Base-by-base conservation (phyloP, 2,888 invertebrate species). In the Apodemia mormo region DNA sequence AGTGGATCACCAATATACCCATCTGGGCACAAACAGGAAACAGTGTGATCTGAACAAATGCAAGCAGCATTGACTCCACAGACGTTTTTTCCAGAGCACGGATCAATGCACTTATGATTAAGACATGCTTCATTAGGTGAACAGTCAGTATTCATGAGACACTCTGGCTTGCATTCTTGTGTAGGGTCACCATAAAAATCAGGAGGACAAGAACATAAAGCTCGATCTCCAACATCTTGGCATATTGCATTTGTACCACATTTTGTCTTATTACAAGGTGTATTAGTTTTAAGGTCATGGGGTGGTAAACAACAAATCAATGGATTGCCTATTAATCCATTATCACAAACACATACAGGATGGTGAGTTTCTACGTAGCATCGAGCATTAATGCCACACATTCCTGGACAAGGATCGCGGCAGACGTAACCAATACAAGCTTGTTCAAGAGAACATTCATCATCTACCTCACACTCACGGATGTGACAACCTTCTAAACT, bases 1-100 rank as follows among this genome's bases (percentile, higher is more conserved):
- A 96, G 95, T 30, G 97, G 96, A 93, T 97, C 96, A 70, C 98
- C 98, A 73, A 96, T 95, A 80, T 95, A 96, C 68, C 96, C 96
- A 73, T 95, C 95, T 58, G 95, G 94, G 82, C 98, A 98, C 66
- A 95, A 88, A 82, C 98, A 98, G 40, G 96, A 95, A n/a, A 97
- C 96, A 4, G 96, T 96, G 81, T 98, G 98, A 81, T 97, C 96
- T 49, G 95, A 94, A 58, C 97, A 97, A 78, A 95, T 92, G 81
- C 98, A 98, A 68, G 96, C 93, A 22, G 98, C 97, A 82, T 97
- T 96, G 12, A 96, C 91, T 68, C 98, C 98, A 82, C 98, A 98
- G 61, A 97, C 89, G 74, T 95, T 95, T 65, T 94, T 95, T 52
- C 94, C 88, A 6, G 92, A 83, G 81, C 97, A 97, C 33, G 97